phyloP scores from a whole-genome alignment of 2,113 vertebrate genomes.

The Tenrec ecaudatus region DNA sequence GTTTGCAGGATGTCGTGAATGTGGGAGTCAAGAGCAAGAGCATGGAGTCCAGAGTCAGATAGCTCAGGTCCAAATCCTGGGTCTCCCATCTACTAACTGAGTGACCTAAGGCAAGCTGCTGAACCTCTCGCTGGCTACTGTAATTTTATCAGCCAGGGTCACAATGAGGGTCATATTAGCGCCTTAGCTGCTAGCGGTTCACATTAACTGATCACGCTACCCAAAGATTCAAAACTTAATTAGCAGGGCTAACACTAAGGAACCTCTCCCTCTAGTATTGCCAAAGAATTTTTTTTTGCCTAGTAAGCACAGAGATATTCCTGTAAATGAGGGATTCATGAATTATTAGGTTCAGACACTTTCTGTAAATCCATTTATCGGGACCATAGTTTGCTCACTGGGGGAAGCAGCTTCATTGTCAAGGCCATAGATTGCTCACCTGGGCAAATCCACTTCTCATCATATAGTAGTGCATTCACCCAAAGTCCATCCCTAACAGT shows the following conservation, averaged over 20 bases:
- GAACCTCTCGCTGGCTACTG: not conserved
- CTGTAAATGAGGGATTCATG: rapidly evolving
- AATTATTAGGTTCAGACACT: not conserved
- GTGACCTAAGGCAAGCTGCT: not conserved
- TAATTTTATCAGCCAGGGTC: not conserved
- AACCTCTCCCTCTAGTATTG: rapidly evolving
- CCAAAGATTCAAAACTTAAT: not conserved
- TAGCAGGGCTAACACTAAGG: not conserved
- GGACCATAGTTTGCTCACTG: too few relatives aligned
- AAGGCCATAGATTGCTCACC: rapidly evolving
- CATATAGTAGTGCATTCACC: not conserved
- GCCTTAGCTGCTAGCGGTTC: not conserved
- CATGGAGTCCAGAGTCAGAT: rapidly evolving
- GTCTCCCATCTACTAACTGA: not conserved
- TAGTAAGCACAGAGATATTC: not conserved
- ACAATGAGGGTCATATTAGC: not conserved
- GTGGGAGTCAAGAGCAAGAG: not conserved
- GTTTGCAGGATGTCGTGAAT: rapidly evolving
- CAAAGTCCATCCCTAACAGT: too few relatives aligned
- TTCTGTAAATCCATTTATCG: rapidly evolving
- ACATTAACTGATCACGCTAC: not conserved
- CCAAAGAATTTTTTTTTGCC: not conserved
- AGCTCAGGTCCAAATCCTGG: not conserved
- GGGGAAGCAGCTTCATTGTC: not conserved
- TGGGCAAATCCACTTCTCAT: too few relatives aligned